A percentile compares a stretch with the other conserved stretches of the same genome.
phyloP scores from a whole-genome alignment of 2,113 vertebrate species.

The Vicugna pacos region DNA sequence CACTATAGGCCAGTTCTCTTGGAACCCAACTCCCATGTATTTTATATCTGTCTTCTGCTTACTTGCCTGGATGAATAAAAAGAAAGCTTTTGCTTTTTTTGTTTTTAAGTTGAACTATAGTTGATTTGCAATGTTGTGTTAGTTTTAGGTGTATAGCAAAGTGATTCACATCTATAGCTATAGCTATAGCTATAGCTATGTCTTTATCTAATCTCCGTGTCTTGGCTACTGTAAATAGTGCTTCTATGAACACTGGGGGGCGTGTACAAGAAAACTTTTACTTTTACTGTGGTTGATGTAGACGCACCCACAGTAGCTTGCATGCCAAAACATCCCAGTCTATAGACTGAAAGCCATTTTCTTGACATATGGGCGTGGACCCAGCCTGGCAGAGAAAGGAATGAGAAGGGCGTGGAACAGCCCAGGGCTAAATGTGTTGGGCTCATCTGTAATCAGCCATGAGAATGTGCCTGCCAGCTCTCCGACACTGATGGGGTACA shows the following conservation, averaged over 20 bases:
- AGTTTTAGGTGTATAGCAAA: background rate
- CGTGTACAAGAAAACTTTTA: background rate
- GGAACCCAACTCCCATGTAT: background rate
- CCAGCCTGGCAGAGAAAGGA: background rate
- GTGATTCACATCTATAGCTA: background rate
- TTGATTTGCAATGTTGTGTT: background rate
- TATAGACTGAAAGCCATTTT: background rate
- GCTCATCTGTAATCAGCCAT: background rate
- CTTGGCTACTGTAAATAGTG: background rate
- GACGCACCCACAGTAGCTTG: background rate
- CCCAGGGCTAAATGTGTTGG: background rate
- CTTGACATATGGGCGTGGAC: background rate
- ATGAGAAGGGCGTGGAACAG: background rate
- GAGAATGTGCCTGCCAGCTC: background rate
- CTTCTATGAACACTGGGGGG: background rate
- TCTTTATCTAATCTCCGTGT: background rate
- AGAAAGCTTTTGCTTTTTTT: background rate
- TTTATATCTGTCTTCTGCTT: background rate
- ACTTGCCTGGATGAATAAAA: constrained; percentile 4
- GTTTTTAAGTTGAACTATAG: background rate
- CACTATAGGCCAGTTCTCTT: background rate
- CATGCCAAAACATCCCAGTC: background rate
- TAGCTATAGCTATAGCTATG: background rate
- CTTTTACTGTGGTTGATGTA: background rate
- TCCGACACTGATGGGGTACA: background rate